These are phyloP conservation scores for Phallusia fumigata DNA, from an alignment of 23 tunicate species.

Conservation along the genomic window DNA sequence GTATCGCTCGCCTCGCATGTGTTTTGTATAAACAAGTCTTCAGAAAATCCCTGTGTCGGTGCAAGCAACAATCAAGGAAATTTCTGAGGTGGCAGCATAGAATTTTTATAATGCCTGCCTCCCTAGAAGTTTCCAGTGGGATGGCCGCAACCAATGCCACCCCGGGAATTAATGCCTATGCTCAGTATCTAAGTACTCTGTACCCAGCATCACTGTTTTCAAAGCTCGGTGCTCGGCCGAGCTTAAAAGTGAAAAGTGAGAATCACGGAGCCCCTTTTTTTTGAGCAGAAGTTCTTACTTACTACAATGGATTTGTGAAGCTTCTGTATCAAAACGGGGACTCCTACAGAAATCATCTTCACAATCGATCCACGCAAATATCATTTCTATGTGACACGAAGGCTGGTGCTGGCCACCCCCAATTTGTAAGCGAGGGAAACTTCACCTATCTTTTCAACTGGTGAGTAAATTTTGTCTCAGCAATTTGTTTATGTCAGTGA, in stretches of 20 bases:
- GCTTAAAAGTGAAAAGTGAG: no score
- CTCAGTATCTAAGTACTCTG: no score
- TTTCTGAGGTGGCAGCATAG: no score
- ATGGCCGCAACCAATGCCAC: no score
- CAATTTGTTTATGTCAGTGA: no score
- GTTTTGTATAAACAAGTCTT: no score
- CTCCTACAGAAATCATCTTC: conserved; percentile 46
- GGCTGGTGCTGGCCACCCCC: conserved; percentile 48
- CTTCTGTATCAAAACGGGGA: conserved; percentile 50
- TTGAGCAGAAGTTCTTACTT: conserved; percentile 42
- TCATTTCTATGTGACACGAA: conserved; percentile 64
- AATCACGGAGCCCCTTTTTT: no score
- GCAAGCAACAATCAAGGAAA: no score
- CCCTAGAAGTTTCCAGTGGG: no score
- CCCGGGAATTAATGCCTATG: no score
- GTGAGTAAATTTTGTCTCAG: neutral
- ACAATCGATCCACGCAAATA: conserved; percentile 55
- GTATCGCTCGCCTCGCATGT: no score
- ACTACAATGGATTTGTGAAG: conserved; percentile 61
- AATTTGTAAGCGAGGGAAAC: conserved; percentile 49
- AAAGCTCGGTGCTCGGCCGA: neutral
- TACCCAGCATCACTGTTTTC: neutral
- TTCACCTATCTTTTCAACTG: conserved; percentile 65
- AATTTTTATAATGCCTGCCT: neutral
- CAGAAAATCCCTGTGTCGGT: no score